Evolutionary conservation across 2,797 vertebrate genomes (phyloP).

Genomic region (Acestrorhynchus altus): DNA sequence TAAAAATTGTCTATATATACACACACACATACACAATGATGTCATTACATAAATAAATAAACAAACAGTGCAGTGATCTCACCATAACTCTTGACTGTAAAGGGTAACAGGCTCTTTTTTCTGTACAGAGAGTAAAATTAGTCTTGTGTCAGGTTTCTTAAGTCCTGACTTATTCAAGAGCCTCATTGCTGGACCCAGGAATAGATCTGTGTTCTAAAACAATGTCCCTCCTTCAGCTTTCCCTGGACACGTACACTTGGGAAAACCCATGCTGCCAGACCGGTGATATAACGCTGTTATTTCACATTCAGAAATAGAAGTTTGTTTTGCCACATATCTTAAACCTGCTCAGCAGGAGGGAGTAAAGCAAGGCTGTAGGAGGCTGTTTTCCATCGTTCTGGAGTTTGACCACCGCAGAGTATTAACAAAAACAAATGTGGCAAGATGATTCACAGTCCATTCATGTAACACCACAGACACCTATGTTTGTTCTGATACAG

Average conservation of each 20-base stretch:
- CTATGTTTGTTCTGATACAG: not conserved
- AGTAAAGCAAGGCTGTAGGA: not conserved
- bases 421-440: not conserved
- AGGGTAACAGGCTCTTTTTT: no score
- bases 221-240: not conserved
- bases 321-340: not conserved
- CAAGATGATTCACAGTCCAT: conserved; percentile 14
- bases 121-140: not conserved
- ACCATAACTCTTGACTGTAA: not conserved
- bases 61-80: no score
- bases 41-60: no score
- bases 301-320: not conserved
- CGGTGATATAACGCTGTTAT: not conserved
- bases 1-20: no score
- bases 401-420: not conserved
- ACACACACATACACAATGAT: no score
- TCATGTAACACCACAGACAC: not conserved
- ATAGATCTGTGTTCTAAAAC: not conserved
- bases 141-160: not conserved
- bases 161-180: not conserved
- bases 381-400: not conserved
- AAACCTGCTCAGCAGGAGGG: not conserved
- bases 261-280: not conserved
- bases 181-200: not conserved
- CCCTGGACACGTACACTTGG: not conserved